Evolutionary conservation across 2,113 vertebrate genomes (phyloP), one percentile per base, ranked within the genome.

Genomic region (Dipodomys spectabilis): DNA sequence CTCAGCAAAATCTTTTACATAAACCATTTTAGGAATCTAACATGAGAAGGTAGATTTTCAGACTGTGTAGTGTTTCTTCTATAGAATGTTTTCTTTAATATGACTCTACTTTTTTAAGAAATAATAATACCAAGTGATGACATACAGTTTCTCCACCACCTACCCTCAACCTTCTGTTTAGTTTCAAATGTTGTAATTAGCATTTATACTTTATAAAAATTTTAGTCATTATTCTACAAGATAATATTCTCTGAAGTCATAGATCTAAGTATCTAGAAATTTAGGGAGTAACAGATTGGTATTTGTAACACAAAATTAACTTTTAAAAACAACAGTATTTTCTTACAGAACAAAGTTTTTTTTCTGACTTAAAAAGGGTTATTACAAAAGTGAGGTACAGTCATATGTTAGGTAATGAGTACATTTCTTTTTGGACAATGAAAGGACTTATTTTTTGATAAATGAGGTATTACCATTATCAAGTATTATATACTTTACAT

Each of bases 1-100:
- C 69, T 79, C 6, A 90, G 49, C 19, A 90, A 86, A 92, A 69
- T 67, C 27, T 2, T 87, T 97, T 89, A 49, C 44, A 92, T 83
- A 92, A 91, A 53, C 75, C 92, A 65, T 67, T 87, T 90, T 25
- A 90, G 53, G 68, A 85, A 45, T 86, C 35, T 89, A 22, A 25
- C 84, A 62, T 19, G 72, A 7, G 13, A 77, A 67, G 35, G 30
- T 64, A 83, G 35, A 67, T 88, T 94, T 84, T 92, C 32, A 92
- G 69, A 60, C 30, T 78, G 23, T 22, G 5, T 60, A 45, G 7
- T 15, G 69, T 81, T 88, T 79, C 44, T 60, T 35, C 39, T 49
- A 64, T 28, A 78, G 49, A 88, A 69, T 0, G 39, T 39, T 39
- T 39, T 39, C 39, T 39, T 39, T 39, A 39, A 39, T 39, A 39